These are phyloP conservation scores for Prenolepis imparis DNA, from an alignment of 2,888 invertebrate genomes.

Conservation along the genomic window DNA sequence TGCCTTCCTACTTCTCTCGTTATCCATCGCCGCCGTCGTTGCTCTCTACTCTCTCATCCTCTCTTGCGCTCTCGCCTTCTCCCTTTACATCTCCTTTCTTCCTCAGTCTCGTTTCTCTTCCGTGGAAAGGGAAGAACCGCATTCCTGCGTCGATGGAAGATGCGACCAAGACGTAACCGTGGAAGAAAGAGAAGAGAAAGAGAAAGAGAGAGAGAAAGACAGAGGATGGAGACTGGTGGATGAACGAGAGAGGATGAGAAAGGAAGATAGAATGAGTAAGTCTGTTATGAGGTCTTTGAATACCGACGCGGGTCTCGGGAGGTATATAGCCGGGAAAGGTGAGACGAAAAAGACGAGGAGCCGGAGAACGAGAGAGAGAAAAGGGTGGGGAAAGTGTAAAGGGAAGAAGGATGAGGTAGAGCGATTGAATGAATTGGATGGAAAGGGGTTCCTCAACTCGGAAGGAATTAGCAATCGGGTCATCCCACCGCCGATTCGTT, in stretches of 20 bases:
- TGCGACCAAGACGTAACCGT: constrained; percentile 52
- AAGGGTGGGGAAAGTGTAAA: constrained; percentile 46
- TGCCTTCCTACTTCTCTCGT: constrained; percentile 74
- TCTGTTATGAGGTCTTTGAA: constrained; percentile 78
- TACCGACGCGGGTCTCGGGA: constrained; percentile 62
- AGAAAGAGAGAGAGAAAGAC: constrained; percentile 47
- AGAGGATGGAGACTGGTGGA: constrained; percentile 18
- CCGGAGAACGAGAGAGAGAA: constrained; percentile 51
- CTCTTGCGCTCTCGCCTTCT: constrained; percentile 44
- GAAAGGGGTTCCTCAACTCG: constrained; percentile 70
- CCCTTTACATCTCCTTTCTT: constrained; percentile 67
- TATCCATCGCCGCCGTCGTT: constrained; percentile 62
- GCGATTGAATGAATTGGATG: constrained; percentile 69
- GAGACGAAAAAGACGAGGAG: constrained; percentile 60
- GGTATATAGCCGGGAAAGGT: constrained; percentile 52
- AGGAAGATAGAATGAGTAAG: constrained; percentile 69
- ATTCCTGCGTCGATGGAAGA: constrained; percentile 73
- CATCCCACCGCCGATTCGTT: constrained; percentile 70
- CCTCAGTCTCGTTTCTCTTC: constrained; percentile 72
- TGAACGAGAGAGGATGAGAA: not conserved
- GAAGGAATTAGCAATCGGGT: constrained; percentile 75
- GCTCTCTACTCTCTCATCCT: constrained; percentile 28
- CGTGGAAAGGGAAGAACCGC: constrained; percentile 66
- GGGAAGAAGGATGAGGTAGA: constrained; percentile 51
- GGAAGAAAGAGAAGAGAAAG: constrained; percentile 46